Base-by-base conservation (phyloP, 1,140 invertebrate species). In the Panulirus ornatus region DNA sequence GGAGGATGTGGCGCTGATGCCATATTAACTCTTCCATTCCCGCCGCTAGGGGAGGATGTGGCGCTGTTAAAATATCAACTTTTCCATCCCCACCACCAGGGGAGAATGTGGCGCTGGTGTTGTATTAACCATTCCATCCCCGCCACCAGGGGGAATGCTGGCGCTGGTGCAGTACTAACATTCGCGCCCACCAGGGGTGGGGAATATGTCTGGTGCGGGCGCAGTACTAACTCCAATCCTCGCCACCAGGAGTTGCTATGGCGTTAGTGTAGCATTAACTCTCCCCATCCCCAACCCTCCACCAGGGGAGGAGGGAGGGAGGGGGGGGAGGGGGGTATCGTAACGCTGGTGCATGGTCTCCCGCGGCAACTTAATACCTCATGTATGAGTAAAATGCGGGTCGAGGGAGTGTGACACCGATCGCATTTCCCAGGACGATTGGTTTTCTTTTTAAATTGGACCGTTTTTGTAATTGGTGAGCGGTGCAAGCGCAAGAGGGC, bases 361-460 rank as follows among this genome's bases (percentile, higher is more conserved):
- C 14, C 44, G 44, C 42, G 70, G 70, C 36, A 84, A 84, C 63
- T 63, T 22, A 82, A 82, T 82, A 47, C 79, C 34, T 63, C 58
- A 66, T 70, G 54, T 83, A 83, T 66, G 63, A 83, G 54, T 40
- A 44, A 83, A 66, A 83, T 83, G 81, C 81, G 81, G 81, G 81
- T 63, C 22, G 44, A 51, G 76, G 40, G 73, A 38, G 27, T 30
- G 5, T 44, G 78, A 54, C 54, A 81, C 78, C 42, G 51, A 38
- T 51, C 78, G 22, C 22, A n/a, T 81, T 51, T 36, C 44, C 47
- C 51, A 58, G 16, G 34, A 9, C 42, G 30, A 81, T 54, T 44
- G 11, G 19, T 30, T 66, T 66, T 66, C 30, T 5, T 66, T 66
- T 66, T 19, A n/a, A 30, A 5, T 66, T 30, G 19, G 63, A 66